Conservation (phyloP, 1,140 invertebrate genomes). For the Formica exsecta region DNA sequence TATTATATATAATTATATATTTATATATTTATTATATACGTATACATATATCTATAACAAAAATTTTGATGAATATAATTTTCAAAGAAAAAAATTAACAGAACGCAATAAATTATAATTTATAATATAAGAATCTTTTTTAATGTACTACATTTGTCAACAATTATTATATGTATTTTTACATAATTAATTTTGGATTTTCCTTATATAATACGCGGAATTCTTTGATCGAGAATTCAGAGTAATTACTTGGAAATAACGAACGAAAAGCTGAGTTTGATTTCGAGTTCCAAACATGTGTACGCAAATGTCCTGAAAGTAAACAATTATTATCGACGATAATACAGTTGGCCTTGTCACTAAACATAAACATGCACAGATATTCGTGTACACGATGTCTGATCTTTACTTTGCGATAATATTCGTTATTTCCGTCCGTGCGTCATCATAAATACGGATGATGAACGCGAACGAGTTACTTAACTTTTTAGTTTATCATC, state of each 20-base stretch:
- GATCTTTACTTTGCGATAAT: conserved; percentile 18
- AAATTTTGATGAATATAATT: not conserved
- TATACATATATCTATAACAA: not conserved
- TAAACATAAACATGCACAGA: conserved; percentile 7
- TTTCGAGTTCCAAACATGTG: not conserved
- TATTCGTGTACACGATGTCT: not conserved
- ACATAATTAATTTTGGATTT: conserved; percentile 8
- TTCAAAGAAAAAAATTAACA: not conserved
- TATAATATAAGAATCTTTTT: not conserved
- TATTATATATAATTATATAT: not conserved
- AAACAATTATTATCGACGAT: conserved; percentile 55
- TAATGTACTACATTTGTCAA: not conserved
- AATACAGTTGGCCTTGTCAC: conserved; percentile 10
- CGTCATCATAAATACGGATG: conserved; percentile 18
- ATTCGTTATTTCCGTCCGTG: conserved; percentile 42
- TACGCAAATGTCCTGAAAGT: conserved; percentile 20
- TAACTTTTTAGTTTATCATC: conserved; percentile 17
- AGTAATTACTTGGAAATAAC: not conserved
- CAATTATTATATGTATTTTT: not conserved
- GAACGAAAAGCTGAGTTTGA: conserved; percentile 5
- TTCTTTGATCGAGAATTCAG: not conserved
- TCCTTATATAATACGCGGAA: not conserved
- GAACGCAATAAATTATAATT: not conserved
- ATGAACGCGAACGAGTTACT: not conserved
- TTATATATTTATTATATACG: not conserved